Evolutionary conservation across 2,888 invertebrate genomes (phyloP).

Genomic region (Abscondita cerata): DNA sequence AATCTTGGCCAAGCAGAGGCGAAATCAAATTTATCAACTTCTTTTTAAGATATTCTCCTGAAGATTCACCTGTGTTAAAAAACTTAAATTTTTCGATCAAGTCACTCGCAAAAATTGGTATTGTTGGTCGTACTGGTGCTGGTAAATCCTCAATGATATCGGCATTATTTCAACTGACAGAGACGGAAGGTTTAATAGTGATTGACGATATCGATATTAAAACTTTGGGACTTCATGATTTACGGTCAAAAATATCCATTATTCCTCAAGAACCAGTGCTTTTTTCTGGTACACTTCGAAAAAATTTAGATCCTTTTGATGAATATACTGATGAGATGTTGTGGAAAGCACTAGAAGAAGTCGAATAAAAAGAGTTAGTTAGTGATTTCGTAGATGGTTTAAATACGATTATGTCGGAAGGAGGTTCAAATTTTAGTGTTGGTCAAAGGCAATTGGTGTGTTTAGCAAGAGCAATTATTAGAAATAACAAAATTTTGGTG

Average conservation of each 20-base stretch:
- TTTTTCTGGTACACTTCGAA: constrained; percentile 86
- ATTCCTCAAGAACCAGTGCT: constrained; percentile 70
- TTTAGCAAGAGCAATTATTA: constrained; percentile 65
- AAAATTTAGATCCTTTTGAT: constrained; percentile 90
- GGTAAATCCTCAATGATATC: constrained; percentile 74
- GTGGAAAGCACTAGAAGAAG: constrained; percentile 86
- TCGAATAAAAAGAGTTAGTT: constrained; percentile 71
- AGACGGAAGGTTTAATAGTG: constrained; percentile 63
- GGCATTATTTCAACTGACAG: constrained; percentile 72
- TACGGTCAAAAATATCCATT: constrained; percentile 63
- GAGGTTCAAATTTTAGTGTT: constrained; percentile 58
- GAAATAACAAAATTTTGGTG: constrained; percentile 54
- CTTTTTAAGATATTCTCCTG: constrained; percentile 74
- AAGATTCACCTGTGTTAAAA: constrained; percentile 77
- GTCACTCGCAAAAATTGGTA: constrained; percentile 77
- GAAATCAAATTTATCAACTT: constrained; percentile 72
- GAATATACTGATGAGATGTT: constrained; percentile 78
- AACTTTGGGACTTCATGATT: constrained; percentile 61
- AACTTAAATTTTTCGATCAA: constrained; percentile 72
- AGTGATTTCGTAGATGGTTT: constrained; percentile 68
- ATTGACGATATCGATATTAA: constrained; percentile 68
- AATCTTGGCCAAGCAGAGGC: constrained; percentile 77
- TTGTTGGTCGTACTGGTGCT: constrained; percentile 84
- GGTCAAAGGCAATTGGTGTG: constrained; percentile 71
- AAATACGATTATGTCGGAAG: constrained; percentile 76